phyloP scores from a whole-genome alignment of 1,140 invertebrate genomes.

The Bombus fervidus region DNA sequence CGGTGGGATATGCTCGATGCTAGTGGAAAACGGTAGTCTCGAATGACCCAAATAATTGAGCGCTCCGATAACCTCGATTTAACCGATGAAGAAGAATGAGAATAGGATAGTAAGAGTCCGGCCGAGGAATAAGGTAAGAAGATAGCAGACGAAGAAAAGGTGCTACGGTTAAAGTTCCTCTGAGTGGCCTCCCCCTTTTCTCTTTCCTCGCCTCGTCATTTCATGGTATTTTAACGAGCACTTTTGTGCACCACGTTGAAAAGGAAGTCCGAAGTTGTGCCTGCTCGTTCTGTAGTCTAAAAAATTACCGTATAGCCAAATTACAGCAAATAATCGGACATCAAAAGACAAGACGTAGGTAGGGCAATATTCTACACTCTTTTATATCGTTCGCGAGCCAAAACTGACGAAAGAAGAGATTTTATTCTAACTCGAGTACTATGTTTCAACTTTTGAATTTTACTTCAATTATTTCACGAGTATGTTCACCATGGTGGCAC shows the following conservation, averaged over 20 bases:
- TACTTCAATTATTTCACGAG: too few relatives aligned
- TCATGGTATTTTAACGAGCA: conserved; percentile 49
- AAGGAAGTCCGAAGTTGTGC: not conserved
- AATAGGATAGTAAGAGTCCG: conserved; percentile 52
- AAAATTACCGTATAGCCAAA: not conserved
- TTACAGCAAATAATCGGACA: not conserved
- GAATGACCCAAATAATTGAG: conserved; percentile 63
- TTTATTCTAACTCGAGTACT: too few relatives aligned
- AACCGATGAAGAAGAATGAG: conserved; percentile 52
- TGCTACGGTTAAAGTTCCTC: conserved; percentile 15
- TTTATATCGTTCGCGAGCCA: too few relatives aligned
- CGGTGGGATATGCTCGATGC: conserved; percentile 4
- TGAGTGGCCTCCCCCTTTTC: not conserved
- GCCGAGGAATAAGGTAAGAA: not conserved
- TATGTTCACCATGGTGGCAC: too few relatives aligned
- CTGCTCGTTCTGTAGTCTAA: too few relatives aligned
- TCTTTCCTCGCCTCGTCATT: not conserved
- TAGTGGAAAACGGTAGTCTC: conserved; percentile 25
- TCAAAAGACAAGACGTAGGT: not conserved
- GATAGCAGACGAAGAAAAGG: not conserved
- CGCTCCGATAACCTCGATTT: conserved; percentile 58
- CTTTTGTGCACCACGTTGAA: conserved; percentile 31
- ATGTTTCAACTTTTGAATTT: too few relatives aligned
- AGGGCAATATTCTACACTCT: too few relatives aligned
- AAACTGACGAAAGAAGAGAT: too few relatives aligned